Percentiles rank a stretch among this genome's conserved stretches.
phyloP scores from a whole-genome alignment of 2,113 vertebrate genomes.

The Saimiri boliviensis region DNA sequence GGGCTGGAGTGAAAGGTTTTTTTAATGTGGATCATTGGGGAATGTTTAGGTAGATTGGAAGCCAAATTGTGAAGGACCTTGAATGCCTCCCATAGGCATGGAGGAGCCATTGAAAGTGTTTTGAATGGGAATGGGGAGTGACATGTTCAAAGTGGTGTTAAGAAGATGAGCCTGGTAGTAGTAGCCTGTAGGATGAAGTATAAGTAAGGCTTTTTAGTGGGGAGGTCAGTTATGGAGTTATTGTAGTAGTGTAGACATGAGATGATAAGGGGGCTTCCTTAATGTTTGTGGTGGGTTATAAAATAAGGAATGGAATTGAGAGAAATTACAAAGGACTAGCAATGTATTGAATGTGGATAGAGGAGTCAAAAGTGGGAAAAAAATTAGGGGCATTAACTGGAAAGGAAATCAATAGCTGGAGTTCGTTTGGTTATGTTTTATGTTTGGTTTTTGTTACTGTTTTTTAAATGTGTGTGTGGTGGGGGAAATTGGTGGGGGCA shows the following conservation, averaged over 20 bases:
- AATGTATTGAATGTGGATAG: conserved; percentile 29
- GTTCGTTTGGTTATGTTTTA: conserved; percentile 23
- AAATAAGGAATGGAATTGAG: conserved; percentile 43
- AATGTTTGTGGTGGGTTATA: conserved; percentile 23
- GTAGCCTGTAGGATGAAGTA: conserved; percentile 38
- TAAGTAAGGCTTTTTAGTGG: not conserved
- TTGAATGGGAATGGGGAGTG: conserved; percentile 73
- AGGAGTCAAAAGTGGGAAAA: not conserved
- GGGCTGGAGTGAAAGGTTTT: conserved; percentile 40
- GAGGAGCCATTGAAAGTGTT: conserved; percentile 48
- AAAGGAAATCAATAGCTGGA: conserved; percentile 20
- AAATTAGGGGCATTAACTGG: conserved; percentile 10
- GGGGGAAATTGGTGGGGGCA: not conserved
- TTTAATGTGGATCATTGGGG: conserved; percentile 39
- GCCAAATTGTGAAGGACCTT: conserved; percentile 62
- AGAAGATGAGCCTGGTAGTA: conserved; percentile 70
- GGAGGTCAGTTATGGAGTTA: not conserved
- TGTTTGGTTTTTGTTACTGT: conserved; percentile 41
- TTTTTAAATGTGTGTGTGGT: not conserved
- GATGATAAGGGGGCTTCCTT: conserved; percentile 25
- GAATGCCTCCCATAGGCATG: not conserved
- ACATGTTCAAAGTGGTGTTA: conserved; percentile 78
- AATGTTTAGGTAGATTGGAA: conserved; percentile 40
- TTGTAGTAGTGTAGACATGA: not conserved
- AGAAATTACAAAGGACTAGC: conserved; percentile 11